Base-by-base conservation (phyloP, 1,140 invertebrate genomes). In the Diorhabda elongata region DNA sequence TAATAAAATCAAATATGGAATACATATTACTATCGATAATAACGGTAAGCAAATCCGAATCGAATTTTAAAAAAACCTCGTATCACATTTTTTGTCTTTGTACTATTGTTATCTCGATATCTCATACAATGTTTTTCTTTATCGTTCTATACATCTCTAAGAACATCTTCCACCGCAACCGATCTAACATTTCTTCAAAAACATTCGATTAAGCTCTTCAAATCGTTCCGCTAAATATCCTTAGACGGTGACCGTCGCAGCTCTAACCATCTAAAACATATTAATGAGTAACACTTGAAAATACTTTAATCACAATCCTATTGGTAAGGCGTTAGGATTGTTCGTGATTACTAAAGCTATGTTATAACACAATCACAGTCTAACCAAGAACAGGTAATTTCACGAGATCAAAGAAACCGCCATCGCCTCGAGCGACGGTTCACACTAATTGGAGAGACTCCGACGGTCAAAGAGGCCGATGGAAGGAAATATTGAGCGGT, bases 401-500 rank as follows among this genome's bases (percentile, higher is more conserved):
- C 68, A 68, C 56, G 67, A 74, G 57, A 66, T 74, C 73, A 74
- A 74, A 74, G 60, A 64, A 63, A 67, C 73, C 73, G 73, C 73
- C 69, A 56, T 26, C n/a, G 73, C 70, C 71, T 56, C 44, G 68
- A 57, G 79, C 79, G 79, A 81, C 79, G 79, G 79, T 79, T 79
- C 77, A 75, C 78, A 81, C 79, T 81, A 81, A 81, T 81, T 81
- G 79, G 79, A 81, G 78, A 78, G 70, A 73, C 76, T 70, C 67
- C 43, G 74, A 73, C 73, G 78, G 75, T 79, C 78, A 81, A 81
- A 80, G 78, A 74, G 74, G 78, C 79, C 79, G 79, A 74, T 75
- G 78, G 79, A 79, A 80, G 73, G 72, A 76, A 79, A 78, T 81
- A 81, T 81, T 77, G 79, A 81, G 79, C 78, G 79, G 75, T 79